phyloP scores from a whole-genome alignment of 1,140 invertebrate species.

The Drosophila nebulosa region DNA sequence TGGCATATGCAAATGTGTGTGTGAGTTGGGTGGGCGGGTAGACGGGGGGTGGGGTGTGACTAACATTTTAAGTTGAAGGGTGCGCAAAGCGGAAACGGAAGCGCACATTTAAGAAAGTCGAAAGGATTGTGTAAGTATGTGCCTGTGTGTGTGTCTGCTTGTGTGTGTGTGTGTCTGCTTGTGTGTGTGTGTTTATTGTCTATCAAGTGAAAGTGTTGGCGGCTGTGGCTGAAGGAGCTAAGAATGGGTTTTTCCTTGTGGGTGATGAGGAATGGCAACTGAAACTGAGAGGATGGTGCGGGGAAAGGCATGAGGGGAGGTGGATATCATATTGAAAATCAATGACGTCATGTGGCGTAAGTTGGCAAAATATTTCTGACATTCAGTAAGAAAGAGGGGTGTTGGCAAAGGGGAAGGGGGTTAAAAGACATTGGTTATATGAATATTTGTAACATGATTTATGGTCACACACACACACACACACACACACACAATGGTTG shows the following conservation, averaged over 20 bases:
- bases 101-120: constrained; percentile 59
- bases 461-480: too few species aligned
- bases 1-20: constrained; percentile 59
- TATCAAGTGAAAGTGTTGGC: constrained; percentile 47
- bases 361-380: constrained; percentile 13
- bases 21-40: not conserved
- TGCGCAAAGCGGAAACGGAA: constrained; percentile 53
- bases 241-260: not conserved
- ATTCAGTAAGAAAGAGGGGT: not conserved
- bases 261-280: not conserved
- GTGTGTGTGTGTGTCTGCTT: not conserved
- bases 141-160: not conserved
- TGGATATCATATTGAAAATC: constrained; percentile 39
- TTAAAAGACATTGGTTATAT: too few species aligned
- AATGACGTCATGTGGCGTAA: constrained; percentile 49
- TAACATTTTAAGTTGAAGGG: not conserved
- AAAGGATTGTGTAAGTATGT: constrained; percentile 41
- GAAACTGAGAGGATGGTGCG: not conserved
- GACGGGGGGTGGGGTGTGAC: too few species aligned
- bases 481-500: too few species aligned
- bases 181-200: not conserved
- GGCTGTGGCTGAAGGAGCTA: constrained; percentile 16
- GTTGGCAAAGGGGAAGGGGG: not conserved
- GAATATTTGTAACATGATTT: too few species aligned
- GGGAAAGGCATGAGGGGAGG: not conserved